Evolutionary conservation across 23 tunicate species (phyloP), one percentile per base, ranked within the genome.

Genomic region (Clavelina lepadiformis): DNA sequence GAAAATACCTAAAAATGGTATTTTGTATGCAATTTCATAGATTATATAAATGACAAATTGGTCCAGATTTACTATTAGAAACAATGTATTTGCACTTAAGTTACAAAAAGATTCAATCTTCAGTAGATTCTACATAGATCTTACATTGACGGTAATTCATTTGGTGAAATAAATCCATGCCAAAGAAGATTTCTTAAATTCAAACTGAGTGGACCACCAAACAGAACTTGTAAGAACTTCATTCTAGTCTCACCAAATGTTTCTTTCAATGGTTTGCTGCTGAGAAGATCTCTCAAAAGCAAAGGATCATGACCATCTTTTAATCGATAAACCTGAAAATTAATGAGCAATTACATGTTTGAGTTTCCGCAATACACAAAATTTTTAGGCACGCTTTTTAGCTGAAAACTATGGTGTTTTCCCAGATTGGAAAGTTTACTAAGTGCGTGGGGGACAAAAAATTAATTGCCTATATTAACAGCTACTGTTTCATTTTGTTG

Each of bases 191-290:
- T 82, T 56, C 89, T 51, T 27, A 82, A 47, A 67, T 82, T 82
- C 20, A 82, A 26, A 46, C 89, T 78, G 7, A 67, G 69, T n/a
- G 89, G 89, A 21, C 77, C 77, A 28, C 89, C 89, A 45, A 82
- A 26, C 32, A 82, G 5, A 1, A 82, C 5, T 29, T 30, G 57
- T 3, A 82, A 45, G 5, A 65, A 8, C 13, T 73, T 62, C 62
- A 82, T 66, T n/a, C 35, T 73, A 22, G 25, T 29, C 23, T 28
- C 61, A 13, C 79, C 79, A 65, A 74, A 73, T 29, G 57, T 26
- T 31, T 35, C 53, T 35, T 22, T 29, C 3, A 82, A 56, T 56
- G 56, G 61, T 22, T 56, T 47, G 36, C 53, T 54, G 28, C 34
- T 47, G 27, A 82, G 51, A 24, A 82, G 36, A 47, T 82, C 89